Evolutionary conservation across 2,888 invertebrate genomes (phyloP), one percentile per base, ranked within the genome.

Genomic region (Ormyrus nitidulus): DNA sequence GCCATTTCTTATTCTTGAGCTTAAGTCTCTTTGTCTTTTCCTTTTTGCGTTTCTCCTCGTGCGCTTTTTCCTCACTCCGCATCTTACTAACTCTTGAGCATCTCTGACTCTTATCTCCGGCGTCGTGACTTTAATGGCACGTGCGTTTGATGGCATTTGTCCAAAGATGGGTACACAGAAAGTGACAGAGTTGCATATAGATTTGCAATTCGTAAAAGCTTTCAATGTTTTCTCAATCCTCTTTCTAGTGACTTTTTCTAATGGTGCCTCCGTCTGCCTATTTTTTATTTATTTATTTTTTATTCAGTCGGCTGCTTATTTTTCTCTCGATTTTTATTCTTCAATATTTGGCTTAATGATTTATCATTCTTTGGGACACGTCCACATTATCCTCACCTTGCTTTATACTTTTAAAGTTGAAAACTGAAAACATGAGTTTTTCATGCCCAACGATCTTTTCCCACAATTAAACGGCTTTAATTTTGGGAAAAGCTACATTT

Each of bases 101-200:
- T 62, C 56, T 56, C 68, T 9, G 44, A 54, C 54, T 56, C 56
- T 44, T 69, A 69, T 56, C 68, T 11, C 34, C 4, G 49, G 6
- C 44, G 44, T n/a, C 53, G 59, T 48, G 73, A 64, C 73, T 73
- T 79, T 74, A 79, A 79, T 79, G 79, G 79, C 56, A 69, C 74
- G 69, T 79, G 69, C 69, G 74, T 79, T 79, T 74, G 69, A 69
- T 64, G 74, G 6, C 65, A 69, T 74, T 79, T 74, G 74, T 56
- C 66, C 58, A 53, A 19, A 54, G 54, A 34, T 46, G 54, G 46
- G 53, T 7, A 4, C 49, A 66, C n/a, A 54, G 48, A 46, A 5
- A 54, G 69, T 3, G 13, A 51, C 10, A 34, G 6, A 11, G 10
- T 54, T 54, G 54, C 64, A 44, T 34, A 34, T 54, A 54, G 64